Conservation (phyloP, 2,113 vertebrate species). For the Elephantulus edwardii region DNA sequence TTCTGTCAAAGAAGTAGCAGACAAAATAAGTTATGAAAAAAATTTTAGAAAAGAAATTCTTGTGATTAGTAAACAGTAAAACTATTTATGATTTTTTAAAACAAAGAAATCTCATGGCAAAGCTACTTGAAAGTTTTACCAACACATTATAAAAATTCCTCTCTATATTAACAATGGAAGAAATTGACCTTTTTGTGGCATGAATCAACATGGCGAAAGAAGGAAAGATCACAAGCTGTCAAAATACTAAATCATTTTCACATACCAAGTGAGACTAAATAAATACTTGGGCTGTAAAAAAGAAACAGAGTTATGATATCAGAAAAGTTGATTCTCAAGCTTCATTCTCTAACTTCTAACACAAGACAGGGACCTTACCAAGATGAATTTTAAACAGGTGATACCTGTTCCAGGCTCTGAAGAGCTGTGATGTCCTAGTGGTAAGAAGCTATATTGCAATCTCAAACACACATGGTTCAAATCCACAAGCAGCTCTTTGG, state of each 20-base stretch:
- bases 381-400: too few relatives aligned
- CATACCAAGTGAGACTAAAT: neutral
- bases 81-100: neutral
- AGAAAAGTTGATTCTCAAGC: neutral
- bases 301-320: neutral
- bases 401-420: too few relatives aligned
- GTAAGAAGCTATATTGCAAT: too few relatives aligned
- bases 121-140: neutral
- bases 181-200: constrained; percentile 31
- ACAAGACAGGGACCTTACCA: neutral
- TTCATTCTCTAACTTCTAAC: neutral
- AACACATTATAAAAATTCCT: constrained; percentile 39
- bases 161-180: constrained; percentile 16
- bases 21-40: too few relatives aligned
- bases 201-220: constrained; percentile 16
- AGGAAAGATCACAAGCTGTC: neutral
- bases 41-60: too few relatives aligned
- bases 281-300: constrained; percentile 25
- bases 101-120: neutral
- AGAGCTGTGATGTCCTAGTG: too few relatives aligned
- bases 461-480: too few relatives aligned
- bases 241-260: constrained; percentile 54
- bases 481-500: too few relatives aligned
- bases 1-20: too few relatives aligned
- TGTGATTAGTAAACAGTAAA: too few relatives aligned